phyloP scores from a whole-genome alignment of 2,888 invertebrate species.

The Phalangium opilio region DNA sequence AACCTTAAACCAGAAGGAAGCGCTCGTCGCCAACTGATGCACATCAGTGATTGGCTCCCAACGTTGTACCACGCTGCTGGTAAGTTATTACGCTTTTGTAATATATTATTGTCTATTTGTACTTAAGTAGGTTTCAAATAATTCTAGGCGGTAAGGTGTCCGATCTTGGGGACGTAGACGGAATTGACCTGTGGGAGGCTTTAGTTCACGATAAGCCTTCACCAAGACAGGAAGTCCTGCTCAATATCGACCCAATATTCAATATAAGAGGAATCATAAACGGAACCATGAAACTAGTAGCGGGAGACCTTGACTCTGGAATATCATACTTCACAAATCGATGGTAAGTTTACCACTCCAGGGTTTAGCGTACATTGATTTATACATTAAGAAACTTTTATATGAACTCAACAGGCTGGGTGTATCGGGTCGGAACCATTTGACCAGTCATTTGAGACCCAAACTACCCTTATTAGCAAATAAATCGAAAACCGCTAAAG shows the following conservation, averaged over 20 bases:
- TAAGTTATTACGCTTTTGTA: slow-evolving; percentile 1
- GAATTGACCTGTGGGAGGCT: slow-evolving; percentile 55
- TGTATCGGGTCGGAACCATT: too few relatives aligned
- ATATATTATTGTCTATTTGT: background rate
- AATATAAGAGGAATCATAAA: slow-evolving; percentile 52
- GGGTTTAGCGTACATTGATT: too few relatives aligned
- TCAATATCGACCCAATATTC: slow-evolving; percentile 59
- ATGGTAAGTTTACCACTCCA: too few relatives aligned
- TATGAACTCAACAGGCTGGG: too few relatives aligned
- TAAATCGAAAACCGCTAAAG: too few relatives aligned
- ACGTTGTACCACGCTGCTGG: slow-evolving; percentile 54
- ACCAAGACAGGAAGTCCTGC: slow-evolving; percentile 47
- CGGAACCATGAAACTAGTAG: slow-evolving; percentile 58
- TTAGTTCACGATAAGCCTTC: slow-evolving; percentile 40
- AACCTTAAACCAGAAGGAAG: slow-evolving; percentile 1
- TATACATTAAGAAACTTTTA: too few relatives aligned
- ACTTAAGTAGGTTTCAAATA: too few relatives aligned
- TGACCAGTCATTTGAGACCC: too few relatives aligned
- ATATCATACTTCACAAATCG: too few relatives aligned
- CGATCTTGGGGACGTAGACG: slow-evolving; percentile 28
- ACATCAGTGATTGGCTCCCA: slow-evolving; percentile 78
- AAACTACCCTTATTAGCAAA: too few relatives aligned
- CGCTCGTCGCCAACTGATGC: slow-evolving; percentile 37
- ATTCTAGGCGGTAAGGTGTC: background rate
- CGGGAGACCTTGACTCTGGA: slow-evolving; percentile 35